Percentiles rank a stretch among this genome's conserved stretches.
These are phyloP conservation scores for Argopecten irradians DNA, from an alignment of 1,140 invertebrate species.

Conservation along the genomic window DNA sequence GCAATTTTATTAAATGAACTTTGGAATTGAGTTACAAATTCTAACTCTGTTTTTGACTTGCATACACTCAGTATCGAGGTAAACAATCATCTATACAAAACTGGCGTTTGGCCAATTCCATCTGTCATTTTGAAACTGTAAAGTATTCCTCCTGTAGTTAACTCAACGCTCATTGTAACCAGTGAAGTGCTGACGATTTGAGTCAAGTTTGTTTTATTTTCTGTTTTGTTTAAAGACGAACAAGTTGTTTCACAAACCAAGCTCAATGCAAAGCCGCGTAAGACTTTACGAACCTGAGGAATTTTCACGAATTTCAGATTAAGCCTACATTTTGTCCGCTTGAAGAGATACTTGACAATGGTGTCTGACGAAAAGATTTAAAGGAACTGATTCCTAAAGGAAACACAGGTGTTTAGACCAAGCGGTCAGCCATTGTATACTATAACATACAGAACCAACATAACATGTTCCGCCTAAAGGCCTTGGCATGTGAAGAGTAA, in stretches of 20 bases:
- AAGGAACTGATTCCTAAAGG: background rate
- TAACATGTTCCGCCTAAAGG: background rate
- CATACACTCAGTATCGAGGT: no score
- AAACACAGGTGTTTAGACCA: conserved; percentile 21
- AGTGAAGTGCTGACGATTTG: background rate
- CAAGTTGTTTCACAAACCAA: background rate
- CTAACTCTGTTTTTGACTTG: no score
- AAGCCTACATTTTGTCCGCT: background rate
- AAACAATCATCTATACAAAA: no score
- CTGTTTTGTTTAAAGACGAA: background rate
- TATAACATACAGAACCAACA: conserved; percentile 22
- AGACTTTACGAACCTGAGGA: background rate
- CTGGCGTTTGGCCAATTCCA: no score
- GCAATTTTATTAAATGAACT: no score
- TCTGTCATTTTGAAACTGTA: no score
- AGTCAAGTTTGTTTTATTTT: background rate
- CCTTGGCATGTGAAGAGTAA: background rate
- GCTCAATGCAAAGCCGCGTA: background rate
- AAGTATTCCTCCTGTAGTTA: no score
- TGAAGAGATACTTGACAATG: background rate
- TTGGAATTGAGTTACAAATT: no score
- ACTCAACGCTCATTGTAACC: no score
- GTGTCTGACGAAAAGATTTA: background rate
- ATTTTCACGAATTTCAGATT: background rate
- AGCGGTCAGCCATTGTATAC: background rate